Percentiles rank a stretch among this genome's conserved stretches.
Conservation (phyloP, 2,888 invertebrate species). For the Stictocephala bisonia region DNA sequence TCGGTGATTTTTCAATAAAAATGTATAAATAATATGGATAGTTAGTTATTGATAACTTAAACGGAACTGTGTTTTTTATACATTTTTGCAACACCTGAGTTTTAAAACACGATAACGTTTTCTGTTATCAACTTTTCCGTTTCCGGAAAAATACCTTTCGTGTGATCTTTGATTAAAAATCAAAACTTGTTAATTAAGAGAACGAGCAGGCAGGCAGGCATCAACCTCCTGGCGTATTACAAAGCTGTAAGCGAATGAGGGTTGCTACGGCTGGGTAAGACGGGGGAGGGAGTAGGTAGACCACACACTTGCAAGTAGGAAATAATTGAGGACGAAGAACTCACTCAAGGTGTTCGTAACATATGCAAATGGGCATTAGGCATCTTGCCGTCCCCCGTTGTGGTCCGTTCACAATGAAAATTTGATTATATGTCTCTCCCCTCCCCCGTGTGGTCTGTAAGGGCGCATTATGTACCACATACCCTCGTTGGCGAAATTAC, state of each 20-base stretch:
- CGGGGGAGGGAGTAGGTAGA: not conserved
- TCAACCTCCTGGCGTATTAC: not conserved
- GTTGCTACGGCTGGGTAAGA: no score
- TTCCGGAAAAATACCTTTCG: no score
- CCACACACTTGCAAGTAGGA: constrained; percentile 39
- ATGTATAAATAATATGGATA: no score
- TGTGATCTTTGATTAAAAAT: no score
- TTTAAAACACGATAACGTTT: no score
- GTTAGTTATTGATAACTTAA: no score
- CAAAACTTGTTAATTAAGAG: no score
- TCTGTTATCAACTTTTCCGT: no score
- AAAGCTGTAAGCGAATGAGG: no score
- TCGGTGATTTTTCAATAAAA: no score
- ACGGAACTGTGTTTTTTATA: no score
- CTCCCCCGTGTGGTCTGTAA: not conserved
- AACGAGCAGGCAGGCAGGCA: not conserved
- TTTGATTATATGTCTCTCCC: constrained; percentile 30
- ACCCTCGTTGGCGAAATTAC: constrained; percentile 16
- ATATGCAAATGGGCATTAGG: constrained; percentile 33
- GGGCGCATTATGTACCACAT: constrained; percentile 29
- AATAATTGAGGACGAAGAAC: constrained; percentile 31
- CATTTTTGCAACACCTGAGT: no score
- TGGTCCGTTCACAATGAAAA: constrained; percentile 36
- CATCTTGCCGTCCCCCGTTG: not conserved
- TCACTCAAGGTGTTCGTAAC: constrained; percentile 17